Conservation (phyloP, 2,113 vertebrate species). For the Dipodomys stephensi region DNA sequence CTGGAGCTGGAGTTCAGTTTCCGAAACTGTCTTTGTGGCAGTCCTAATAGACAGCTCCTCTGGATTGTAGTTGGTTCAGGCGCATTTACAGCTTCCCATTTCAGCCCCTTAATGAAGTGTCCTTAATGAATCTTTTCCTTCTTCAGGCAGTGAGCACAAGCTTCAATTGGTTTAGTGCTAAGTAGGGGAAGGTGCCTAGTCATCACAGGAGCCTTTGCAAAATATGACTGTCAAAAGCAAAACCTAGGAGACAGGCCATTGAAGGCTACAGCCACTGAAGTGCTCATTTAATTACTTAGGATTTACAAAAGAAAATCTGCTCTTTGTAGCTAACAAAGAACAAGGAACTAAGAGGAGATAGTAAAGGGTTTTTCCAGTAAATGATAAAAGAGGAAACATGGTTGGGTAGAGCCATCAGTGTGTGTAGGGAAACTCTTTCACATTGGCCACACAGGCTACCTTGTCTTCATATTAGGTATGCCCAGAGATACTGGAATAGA, state of each 20-base stretch:
- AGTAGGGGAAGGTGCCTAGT: conserved; percentile 87
- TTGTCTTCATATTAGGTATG: conserved; percentile 80
- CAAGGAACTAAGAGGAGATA: conserved; percentile 90
- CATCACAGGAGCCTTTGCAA: conserved; percentile 87
- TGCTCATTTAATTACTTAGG: conserved; percentile 91
- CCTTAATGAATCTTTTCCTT: conserved; percentile 93
- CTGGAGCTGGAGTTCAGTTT: conserved; percentile 92
- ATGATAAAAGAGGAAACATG: conserved; percentile 88
- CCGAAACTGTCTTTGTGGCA: conserved; percentile 93
- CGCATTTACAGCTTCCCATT: conserved; percentile 87
- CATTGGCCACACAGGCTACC: conserved; percentile 73
- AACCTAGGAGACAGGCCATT: conserved; percentile 90
- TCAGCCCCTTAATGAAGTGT: conserved; percentile 92
- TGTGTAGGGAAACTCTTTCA: conserved; percentile 83
- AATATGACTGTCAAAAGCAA: conserved; percentile 91
- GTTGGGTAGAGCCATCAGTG: conserved; percentile 89
- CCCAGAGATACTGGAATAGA: conserved; percentile 74
- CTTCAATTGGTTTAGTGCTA: conserved; percentile 90
- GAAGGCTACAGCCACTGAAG: conserved; percentile 86
- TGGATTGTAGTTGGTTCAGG: conserved; percentile 87
- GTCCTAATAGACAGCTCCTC: conserved; percentile 91
- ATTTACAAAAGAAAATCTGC: conserved; percentile 91
- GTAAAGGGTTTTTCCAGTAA: conserved; percentile 85
- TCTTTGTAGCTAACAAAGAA: conserved; percentile 91
- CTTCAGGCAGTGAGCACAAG: conserved; percentile 86